Conservation (phyloP, 2,888 invertebrate species). For the Watsonalla cultraria region DNA sequence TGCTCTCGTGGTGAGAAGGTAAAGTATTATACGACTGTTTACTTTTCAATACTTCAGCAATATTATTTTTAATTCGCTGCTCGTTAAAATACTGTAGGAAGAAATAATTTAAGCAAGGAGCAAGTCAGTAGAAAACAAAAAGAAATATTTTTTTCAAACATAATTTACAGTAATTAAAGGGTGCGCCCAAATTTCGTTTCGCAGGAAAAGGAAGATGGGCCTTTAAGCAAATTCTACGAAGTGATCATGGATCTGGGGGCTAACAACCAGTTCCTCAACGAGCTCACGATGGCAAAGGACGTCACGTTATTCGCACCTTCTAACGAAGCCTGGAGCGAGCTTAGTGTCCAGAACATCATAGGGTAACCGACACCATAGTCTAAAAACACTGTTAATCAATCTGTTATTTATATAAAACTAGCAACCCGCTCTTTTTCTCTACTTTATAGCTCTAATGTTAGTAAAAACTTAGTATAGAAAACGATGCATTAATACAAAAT, state of each 20-base stretch:
- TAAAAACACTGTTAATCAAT: background rate
- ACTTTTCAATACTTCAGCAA: too few relatives aligned
- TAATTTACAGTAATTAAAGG: background rate
- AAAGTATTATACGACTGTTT: too few relatives aligned
- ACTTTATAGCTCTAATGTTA: too few relatives aligned
- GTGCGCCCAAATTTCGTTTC: background rate
- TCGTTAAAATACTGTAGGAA: too few relatives aligned
- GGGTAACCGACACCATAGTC: conserved; percentile 51
- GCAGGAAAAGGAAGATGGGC: conserved; percentile 75
- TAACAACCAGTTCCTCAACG: conserved; percentile 83
- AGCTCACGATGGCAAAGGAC: conserved; percentile 83
- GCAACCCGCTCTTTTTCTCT: too few relatives aligned
- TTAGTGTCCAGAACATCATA: conserved; percentile 84
- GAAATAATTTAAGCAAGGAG: too few relatives aligned
- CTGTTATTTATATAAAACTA: too few relatives aligned
- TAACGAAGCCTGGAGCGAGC: conserved; percentile 90
- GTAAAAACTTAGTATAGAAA: too few relatives aligned
- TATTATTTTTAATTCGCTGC: too few relatives aligned
- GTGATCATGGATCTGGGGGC: conserved; percentile 87
- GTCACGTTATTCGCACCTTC: conserved; percentile 94
- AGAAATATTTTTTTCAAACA: background rate
- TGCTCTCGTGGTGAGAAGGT: background rate
- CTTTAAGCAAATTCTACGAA: conserved; percentile 89
- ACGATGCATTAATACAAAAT: too few relatives aligned
- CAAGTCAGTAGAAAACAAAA: too few relatives aligned